These are phyloP conservation scores for Forbesichthys agassizii DNA, from an alignment of 2,113 vertebrate species.

Conservation along the genomic window DNA sequence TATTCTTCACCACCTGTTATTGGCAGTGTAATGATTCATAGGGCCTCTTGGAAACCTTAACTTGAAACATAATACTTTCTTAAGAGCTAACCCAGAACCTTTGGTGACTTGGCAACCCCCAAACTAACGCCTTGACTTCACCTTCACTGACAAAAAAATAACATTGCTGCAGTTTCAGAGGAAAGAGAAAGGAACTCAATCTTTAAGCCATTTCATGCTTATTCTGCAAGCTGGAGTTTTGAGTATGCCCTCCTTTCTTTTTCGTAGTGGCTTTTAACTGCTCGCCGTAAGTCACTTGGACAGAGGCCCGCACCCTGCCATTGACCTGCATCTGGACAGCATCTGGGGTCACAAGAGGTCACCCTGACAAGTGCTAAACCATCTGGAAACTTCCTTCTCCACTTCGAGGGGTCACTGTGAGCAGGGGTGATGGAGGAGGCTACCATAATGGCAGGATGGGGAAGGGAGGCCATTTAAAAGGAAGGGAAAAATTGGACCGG, in stretches of 20 bases:
- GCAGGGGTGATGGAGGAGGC: constrained; percentile 19
- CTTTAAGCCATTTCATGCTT: constrained; percentile 37
- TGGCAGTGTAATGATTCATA: constrained; percentile 49
- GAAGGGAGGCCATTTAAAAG: constrained; percentile 7
- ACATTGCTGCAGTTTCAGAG: constrained; percentile 26
- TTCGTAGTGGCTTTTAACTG: constrained; percentile 56
- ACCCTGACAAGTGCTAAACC: constrained; percentile 71
- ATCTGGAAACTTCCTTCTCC: constrained; percentile 71
- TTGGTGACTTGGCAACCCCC: constrained; percentile 28
- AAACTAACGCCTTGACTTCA: constrained; percentile 42
- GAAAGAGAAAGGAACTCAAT: constrained; percentile 36
- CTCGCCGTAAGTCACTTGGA: constrained; percentile 72
- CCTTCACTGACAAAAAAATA: constrained; percentile 8
- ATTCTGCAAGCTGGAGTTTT: constrained; percentile 49
- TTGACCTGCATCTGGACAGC: constrained; percentile 80
- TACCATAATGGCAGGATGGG: constrained; percentile 7
- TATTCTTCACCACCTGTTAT: constrained; percentile 19
- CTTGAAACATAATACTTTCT: constrained; percentile 27
- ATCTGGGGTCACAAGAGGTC: constrained; percentile 71
- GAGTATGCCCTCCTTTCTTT: constrained; percentile 41
- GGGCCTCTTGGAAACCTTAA: constrained; percentile 41
- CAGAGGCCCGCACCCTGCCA: constrained; percentile 52
- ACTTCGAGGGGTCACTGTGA: constrained; percentile 40
- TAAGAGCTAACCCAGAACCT: constrained; percentile 60
- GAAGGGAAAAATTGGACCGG: not conserved